Evolutionary conservation across 2,113 vertebrate genomes (phyloP), one percentile per base, ranked within the genome.

Genomic region (Notarius quadriscutis): DNA sequence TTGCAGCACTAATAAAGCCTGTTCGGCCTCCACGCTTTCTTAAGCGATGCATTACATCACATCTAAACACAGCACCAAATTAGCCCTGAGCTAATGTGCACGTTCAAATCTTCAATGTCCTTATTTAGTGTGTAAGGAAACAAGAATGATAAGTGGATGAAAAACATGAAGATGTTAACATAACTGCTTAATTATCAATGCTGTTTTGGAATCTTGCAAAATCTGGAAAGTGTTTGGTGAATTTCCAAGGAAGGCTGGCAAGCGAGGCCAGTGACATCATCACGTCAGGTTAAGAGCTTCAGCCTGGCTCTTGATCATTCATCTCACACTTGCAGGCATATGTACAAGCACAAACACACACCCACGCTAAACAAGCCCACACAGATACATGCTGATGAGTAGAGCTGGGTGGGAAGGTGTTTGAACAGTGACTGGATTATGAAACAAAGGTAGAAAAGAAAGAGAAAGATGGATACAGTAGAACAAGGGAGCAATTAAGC

Each of bases 211-310:
- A 63, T 83, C 80, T 22, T 63, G 50, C 82, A 12, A 63, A 87
- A 88, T 87, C 87, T 85, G 83, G 72, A 84, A 74, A n/a, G 74
- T n/a, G 53, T 88, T 85, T 74, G 71, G 25, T 67, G 85, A 58
- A 30, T 81, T 84, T 87, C 86, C 81, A 85, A 83, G 79, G 71
- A 89, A 85, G 87, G 81, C 62, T 71, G 77, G 74, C 87, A 74
- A 79, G 65, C 55, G 15, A 25, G 27, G 12, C 83, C 71, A 10
- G 86, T 89, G 89, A 87, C 86, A 81, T 89, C 86, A 86, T 72
- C 50, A 57, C 18, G 57, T 74, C 20, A 65, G 85, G 69, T 75
- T 86, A 48, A 82, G 65, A 86, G 87, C 83, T 82, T 57, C 53
- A 78, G 80, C 50, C 84, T 53, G 60, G 30, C 79, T 27, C 69